phyloP scores from a whole-genome alignment of 2,113 vertebrate species.

The Ictalurus furcatus region DNA sequence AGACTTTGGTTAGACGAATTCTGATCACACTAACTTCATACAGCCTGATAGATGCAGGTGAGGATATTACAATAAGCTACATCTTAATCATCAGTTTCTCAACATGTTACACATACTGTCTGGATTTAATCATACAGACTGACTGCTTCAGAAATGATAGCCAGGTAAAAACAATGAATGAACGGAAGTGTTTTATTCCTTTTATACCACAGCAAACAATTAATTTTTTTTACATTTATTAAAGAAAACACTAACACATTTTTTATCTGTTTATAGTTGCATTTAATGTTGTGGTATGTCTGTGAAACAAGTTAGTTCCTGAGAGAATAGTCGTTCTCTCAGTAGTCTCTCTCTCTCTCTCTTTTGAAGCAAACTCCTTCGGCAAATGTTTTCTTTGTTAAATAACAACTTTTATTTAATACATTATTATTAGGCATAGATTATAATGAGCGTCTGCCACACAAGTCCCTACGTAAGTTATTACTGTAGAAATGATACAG shows the following conservation, averaged over 20 bases:
- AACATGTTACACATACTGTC: neutral
- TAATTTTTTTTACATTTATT: neutral
- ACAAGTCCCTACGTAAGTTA: neutral
- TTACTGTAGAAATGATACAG: neutral
- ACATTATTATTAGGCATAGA: neutral
- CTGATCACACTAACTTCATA: neutral
- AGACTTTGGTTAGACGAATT: neutral
- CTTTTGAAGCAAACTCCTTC: neutral
- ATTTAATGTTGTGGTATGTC: neutral
- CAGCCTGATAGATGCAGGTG: neutral
- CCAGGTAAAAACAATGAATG: neutral
- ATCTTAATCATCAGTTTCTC: neutral
- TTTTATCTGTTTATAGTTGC: neutral
- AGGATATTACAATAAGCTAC: neutral
- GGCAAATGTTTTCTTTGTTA: neutral
- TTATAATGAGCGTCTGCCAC: neutral
- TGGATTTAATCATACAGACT: neutral
- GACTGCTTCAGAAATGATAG: neutral
- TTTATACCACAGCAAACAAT: neutral
- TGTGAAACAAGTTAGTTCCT: neutral
- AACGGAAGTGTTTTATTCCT: neutral
- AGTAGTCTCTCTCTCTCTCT: neutral
- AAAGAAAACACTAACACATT: neutral
- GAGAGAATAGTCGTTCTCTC: neutral
- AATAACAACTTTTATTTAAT: neutral